Conservation (phyloP, 92 coral and sea anemone species). For the Phymanthus crucifer region DNA sequence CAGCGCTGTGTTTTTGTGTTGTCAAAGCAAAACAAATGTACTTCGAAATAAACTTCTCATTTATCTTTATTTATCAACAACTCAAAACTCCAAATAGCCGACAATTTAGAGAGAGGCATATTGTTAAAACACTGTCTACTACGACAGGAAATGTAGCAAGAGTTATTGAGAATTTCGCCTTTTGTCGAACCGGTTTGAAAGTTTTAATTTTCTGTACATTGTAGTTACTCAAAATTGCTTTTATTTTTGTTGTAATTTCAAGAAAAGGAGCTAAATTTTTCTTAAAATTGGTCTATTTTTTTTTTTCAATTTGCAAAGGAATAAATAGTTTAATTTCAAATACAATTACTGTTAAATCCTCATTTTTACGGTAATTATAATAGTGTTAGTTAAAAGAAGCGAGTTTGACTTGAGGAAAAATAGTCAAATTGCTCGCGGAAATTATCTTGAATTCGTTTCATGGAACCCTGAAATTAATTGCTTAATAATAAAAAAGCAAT, state of each 20-base stretch:
- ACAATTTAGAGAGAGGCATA: not conserved
- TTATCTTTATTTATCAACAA: constrained; percentile 3
- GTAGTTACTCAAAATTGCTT: not conserved
- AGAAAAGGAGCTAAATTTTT: not conserved
- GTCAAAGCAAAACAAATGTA: not conserved
- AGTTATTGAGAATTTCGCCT: not conserved
- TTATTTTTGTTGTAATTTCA: not conserved
- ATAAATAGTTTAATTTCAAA: not conserved
- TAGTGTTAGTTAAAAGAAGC: not conserved
- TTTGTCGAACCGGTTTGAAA: not conserved
- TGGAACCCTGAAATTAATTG: not conserved
- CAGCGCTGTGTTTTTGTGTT: not conserved
- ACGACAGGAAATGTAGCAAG: not conserved
- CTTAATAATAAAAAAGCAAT: not conserved
- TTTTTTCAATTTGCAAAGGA: not conserved
- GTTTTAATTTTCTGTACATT: not conserved
- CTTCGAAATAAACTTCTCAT: not conserved
- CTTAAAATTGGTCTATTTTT: not conserved
- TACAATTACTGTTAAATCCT: not conserved
- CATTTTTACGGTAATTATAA: not conserved
- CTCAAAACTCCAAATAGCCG: not conserved
- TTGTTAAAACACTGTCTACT: not conserved
- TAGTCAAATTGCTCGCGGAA: not conserved
- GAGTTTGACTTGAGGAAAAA: not conserved
- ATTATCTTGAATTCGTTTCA: not conserved